Percentiles rank a stretch among this genome's conserved stretches.
Conservation (phyloP, 1,140 invertebrate species). For the Rhagoletis zephyria region DNA sequence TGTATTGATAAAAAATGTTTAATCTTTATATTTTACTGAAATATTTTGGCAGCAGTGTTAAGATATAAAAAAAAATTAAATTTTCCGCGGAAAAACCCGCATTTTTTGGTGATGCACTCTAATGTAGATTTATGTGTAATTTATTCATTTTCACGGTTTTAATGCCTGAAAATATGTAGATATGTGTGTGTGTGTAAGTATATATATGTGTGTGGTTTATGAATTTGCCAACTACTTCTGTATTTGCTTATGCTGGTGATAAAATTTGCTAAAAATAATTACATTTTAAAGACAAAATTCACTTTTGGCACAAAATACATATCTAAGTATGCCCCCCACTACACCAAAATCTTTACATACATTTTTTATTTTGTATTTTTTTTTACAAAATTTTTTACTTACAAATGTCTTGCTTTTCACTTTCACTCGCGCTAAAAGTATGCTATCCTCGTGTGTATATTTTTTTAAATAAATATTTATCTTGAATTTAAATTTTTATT, state of each 20-base stretch:
- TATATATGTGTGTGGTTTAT: not conserved
- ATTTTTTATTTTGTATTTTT: constrained; percentile 2
- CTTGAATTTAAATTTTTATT: constrained; percentile 20
- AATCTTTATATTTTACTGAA: too few species aligned
- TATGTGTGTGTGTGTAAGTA: not conserved
- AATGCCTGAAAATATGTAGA: not conserved
- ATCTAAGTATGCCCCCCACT: constrained; percentile 2
- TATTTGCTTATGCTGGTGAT: not conserved
- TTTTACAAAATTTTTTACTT: not conserved
- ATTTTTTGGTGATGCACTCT: too few species aligned
- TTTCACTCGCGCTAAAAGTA: not conserved
- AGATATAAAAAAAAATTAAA: too few species aligned
- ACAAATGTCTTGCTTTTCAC: not conserved
- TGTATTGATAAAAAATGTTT: too few species aligned
- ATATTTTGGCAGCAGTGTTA: too few species aligned
- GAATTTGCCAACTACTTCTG: too few species aligned
- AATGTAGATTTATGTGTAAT: too few species aligned
- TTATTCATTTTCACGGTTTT: too few species aligned
- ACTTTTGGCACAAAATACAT: constrained; percentile 41
- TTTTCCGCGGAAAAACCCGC: too few species aligned
- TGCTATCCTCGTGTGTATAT: not conserved
- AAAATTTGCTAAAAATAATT: constrained; percentile 24
- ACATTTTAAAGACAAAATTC: constrained; percentile 27
- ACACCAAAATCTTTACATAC: not conserved
- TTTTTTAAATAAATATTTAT: constrained; percentile 3